Evolutionary conservation across 1,140 invertebrate genomes (phyloP).

Genomic region (Scaptomyza hsui): DNA sequence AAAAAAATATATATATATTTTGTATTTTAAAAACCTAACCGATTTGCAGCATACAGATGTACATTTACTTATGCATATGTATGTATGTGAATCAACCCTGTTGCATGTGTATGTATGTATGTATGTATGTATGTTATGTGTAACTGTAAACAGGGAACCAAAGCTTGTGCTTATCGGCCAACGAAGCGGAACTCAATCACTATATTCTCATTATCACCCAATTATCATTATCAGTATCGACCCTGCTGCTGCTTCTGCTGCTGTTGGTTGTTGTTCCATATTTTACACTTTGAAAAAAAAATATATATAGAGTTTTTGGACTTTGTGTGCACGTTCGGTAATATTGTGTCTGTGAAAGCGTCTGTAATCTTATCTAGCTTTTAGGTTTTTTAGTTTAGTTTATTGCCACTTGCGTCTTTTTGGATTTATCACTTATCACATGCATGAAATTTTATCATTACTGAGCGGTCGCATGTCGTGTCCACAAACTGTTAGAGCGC

Average conservation of each 20-base stretch:
- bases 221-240: slow-evolving; percentile 48
- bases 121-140: not conserved
- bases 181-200: slow-evolving; percentile 43
- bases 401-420: slow-evolving; percentile 39
- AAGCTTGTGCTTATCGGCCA: slow-evolving; percentile 21
- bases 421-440: slow-evolving; percentile 32
- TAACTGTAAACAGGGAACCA: slow-evolving; percentile 1
- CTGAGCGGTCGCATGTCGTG: slow-evolving; percentile 3
- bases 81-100: not conserved
- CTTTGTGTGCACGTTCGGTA: no score
- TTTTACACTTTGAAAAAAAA: slow-evolving; percentile 23
- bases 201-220: slow-evolving; percentile 39
- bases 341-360: not conserved
- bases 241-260: slow-evolving; percentile 12
- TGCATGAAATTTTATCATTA: slow-evolving; percentile 19
- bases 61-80: not conserved
- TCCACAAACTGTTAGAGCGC: slow-evolving; percentile 34
- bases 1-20: no score
- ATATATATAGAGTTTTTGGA: slow-evolving; percentile 4
- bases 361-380: slow-evolving; percentile 29
- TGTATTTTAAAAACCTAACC: no score
- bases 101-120: not conserved
- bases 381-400: slow-evolving; percentile 29
- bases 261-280: slow-evolving; percentile 18
- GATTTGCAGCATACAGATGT: no score